Base-by-base conservation (phyloP, 2,888 invertebrate genomes). In the Trichopoda pennipes region DNA sequence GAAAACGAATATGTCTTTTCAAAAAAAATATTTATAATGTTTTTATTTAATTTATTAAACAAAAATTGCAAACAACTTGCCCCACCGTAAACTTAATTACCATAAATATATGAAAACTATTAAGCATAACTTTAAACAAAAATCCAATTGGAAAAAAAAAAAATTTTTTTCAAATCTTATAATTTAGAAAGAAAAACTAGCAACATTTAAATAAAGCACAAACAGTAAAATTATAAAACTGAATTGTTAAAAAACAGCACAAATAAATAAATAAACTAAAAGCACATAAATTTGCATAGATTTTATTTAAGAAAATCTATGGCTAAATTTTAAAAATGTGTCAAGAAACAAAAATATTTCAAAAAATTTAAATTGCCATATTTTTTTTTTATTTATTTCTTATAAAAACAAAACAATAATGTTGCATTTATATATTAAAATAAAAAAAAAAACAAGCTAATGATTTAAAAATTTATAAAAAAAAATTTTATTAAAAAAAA, bases 231-330 rank as follows among this genome's bases (percentile, higher is more conserved):
- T 28, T 28, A 28, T 28, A 28, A 28, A 28, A 28, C 28, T 4
- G 7, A 28, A 4, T 28, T 28, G 1, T 6, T 28, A 6, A 70
- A 51, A 38, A 38, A 70, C n/a, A 68, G 63, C 55, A 42, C 53
- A 42, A 6, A 42, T 49, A 70, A 68, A 63, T 63, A 61, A 47
- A 23, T 60, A 44, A 61, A 79, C n/a, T n/a, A n/a, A 72, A 38
- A 47, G 61, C 84, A 81, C 85, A 85, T 78, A 86, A 86, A 86
- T 89, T 90, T 89, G 87, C 89, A 86, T 89, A 88, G 89, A 87
- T 89, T 89, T 89, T 89, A 89, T 88, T 85, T 81, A 85, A 47
- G 88, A 89, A 89, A 89, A 88, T 88, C 89, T 90, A 88, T 88
- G 85, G 87, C 87, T 90, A 89, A 89, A 89, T 89, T 87, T 84